Evolutionary conservation across 2,113 vertebrate genomes (phyloP), one percentile per base, ranked within the genome.

Genomic region (Etia nguti): DNA sequence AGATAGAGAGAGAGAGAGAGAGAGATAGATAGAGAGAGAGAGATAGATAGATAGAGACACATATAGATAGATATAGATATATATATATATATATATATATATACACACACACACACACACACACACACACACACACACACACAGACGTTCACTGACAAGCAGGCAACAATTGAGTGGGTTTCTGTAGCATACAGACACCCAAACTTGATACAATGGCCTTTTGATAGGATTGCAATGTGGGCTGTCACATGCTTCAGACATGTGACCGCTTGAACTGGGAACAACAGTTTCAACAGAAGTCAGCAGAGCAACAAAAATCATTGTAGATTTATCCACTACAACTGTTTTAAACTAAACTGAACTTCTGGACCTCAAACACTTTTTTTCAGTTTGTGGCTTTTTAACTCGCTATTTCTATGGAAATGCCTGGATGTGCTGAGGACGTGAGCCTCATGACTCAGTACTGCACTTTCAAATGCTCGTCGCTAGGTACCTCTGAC

Each of bases 181-280:
- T 90, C 52, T 89, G 81, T 43, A 82, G 82, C 84, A 87, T 80
- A 48, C 89, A 92, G 91, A 85, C 81, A 88, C 59, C 82, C 43
- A 38, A 56, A 93, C 81, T 84, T 84, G 70, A 93, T 88, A 95
- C 92, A 96, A 95, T 90, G 86, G 92, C 38, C 86, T 92, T 95
- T 94, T 95, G 91, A 95, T 91, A 89, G 82, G 87, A 86, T 86
- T 91, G 86, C 79, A 86, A 84, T 94, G 92, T 84, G 43, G 90
- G 92, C 86, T 24, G 84, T 96, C 95, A 96, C 93, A 94, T 93
- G 91, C 57, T 77, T 62, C 84, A 82, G 68, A 93, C 96, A 96
- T 95, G 95, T 95, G 94, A 96, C 92, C 84, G 81, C 86, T 86
- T 73, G 81, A 90, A 87, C 88, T 22, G 68, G 65, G 79, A 89